phyloP scores from a whole-genome alignment of 2,797 vertebrate genomes.

The Anniella stebbinsi region DNA sequence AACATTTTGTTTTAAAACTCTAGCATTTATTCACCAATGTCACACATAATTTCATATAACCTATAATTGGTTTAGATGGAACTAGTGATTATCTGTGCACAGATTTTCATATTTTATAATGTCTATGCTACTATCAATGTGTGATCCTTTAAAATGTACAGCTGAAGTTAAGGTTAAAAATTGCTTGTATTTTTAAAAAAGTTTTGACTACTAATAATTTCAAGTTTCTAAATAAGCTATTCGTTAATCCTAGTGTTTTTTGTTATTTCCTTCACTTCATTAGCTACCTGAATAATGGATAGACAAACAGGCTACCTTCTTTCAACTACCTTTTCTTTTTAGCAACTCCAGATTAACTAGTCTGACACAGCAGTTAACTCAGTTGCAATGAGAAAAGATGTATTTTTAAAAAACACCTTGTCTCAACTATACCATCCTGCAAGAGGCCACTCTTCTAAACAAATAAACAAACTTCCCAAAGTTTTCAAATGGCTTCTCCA shows the following conservation, averaged over 20 bases:
- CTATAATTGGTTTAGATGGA: constrained; percentile 12
- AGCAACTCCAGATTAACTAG: not conserved
- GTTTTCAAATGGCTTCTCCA: not conserved
- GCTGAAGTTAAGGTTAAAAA: accelerated
- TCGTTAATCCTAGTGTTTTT: not conserved
- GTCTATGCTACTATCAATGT: not conserved
- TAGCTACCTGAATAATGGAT: not conserved
- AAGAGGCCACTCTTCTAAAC: not conserved
- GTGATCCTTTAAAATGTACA: not conserved
- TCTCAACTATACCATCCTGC: not conserved
- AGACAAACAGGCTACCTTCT: not conserved
- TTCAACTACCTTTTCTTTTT: not conserved
- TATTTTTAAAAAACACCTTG: not conserved
- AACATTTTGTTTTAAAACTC: not conserved
- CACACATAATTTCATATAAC: not conserved
- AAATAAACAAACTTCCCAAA: not conserved
- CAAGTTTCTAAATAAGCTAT: not conserved
- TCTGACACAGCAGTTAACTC: not conserved
- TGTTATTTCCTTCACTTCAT: not conserved
- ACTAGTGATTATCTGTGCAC: not conserved
- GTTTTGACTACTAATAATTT: not conserved
- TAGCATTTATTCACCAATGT: not conserved
- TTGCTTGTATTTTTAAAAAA: not conserved
- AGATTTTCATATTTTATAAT: constrained; percentile 1
- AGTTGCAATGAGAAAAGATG: not conserved